These are phyloP conservation scores for Brachyptera risi DNA, from an alignment of 2,888 invertebrate genomes.

Conservation along the genomic window DNA sequence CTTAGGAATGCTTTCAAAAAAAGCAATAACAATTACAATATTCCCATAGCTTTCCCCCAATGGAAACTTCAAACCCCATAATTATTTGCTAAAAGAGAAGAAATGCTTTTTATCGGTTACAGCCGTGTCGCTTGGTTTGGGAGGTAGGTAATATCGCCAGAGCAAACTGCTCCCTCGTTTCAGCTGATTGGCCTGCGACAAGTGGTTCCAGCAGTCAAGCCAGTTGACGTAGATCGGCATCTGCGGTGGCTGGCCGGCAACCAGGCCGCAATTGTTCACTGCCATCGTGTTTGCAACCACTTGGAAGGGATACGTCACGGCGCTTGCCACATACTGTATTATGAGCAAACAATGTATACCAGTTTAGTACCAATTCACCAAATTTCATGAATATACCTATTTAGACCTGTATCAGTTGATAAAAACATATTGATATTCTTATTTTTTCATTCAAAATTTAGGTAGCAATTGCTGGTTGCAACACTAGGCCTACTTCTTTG, in stretches of 20 bases:
- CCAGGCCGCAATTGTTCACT: conserved; percentile 72
- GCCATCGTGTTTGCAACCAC: conserved; percentile 91
- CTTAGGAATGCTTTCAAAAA: too few species aligned
- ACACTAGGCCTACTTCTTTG: too few species aligned
- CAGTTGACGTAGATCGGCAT: conserved; percentile 78
- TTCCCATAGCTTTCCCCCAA: too few species aligned
- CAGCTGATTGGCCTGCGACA: conserved; percentile 68
- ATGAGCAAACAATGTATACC: too few species aligned
- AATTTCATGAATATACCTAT: too few species aligned
- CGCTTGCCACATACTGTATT: conserved; percentile 71
- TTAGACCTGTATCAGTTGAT: too few species aligned
- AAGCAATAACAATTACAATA: too few species aligned
- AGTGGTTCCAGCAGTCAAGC: conserved; percentile 79
- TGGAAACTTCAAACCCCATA: background rate
- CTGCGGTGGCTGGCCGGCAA: conserved; percentile 75
- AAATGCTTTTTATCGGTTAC: background rate
- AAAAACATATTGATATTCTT: too few species aligned
- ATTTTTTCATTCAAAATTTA: too few species aligned
- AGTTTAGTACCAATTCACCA: too few species aligned
- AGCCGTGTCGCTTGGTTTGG: background rate
- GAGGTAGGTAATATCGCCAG: conserved; percentile 62
- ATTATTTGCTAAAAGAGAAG: background rate
- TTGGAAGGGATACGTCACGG: conserved; percentile 87
- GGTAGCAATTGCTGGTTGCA: too few species aligned
- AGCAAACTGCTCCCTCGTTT: conserved; percentile 83